Base-by-base conservation (phyloP, 2,113 vertebrate species). In the Hiodon alosoides region DNA sequence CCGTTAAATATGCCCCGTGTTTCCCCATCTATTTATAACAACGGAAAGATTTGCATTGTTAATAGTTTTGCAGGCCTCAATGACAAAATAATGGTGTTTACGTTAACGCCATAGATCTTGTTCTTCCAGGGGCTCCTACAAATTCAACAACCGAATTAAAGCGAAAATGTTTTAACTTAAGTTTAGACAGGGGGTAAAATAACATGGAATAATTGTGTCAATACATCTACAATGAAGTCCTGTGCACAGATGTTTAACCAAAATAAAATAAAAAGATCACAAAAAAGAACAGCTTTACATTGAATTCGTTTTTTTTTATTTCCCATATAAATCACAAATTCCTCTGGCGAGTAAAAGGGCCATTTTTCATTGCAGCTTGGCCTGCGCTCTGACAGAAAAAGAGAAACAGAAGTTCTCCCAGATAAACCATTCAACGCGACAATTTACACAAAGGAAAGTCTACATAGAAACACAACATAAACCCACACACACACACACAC, bases 391-490 rank as follows among this genome's bases (percentile, higher is more conserved):
- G 93, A 94, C 93, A 94, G 90, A 87, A 79, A 91, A 93, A 89
- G 91, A 94, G 93, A 95, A 94, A 93, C 94, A 94, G 94, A 92
- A 91, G 91, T 88, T 87, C 88, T 7, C 16, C 91, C 88, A 93
- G 91, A 92, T 94, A 94, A 94, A 94, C 93, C 87, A 86, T 91
- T 87, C 88, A 88, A 85, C 84, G 80, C 69, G 84, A 80, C 86
- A 79, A 84, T 85, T 88, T 87, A 86, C 76, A 85, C 85, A 83
- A 86, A 83, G 50, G 82, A 61, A 78, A 80, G 81, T 79, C 61
- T 76, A 73, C 68, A 54, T 31, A 51, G 67, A 69, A 69, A 17
- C 51, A 4, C 31, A 31, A 31, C 31, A 31, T 31, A 31, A 31
- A 31, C 31, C 31, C 31, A 0, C 31, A 31, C 31, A 31, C 31